Evolutionary conservation across 2,888 invertebrate genomes (phyloP), one percentile per base, ranked within the genome.

Genomic region (Acleris literana): DNA sequence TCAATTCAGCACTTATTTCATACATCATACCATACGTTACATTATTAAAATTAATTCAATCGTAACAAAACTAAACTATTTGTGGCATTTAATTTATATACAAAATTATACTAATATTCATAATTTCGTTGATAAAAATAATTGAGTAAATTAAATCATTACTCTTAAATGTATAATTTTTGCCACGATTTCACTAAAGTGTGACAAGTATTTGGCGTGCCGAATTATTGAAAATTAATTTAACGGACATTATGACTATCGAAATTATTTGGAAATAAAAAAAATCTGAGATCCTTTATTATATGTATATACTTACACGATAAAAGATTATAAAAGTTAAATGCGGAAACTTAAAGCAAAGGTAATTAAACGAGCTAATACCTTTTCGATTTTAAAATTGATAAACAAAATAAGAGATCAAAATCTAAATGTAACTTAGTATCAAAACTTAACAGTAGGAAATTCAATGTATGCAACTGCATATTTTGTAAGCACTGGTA

Each of bases 361-460:
- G 76, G 77, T 79, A 89, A 87, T 90, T 90, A 90, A 83, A 84
- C 87, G 87, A 72, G 71, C 72, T 71, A 79, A 76, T 82, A 46
- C n/a, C 46, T 78, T 82, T 74, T 73, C 82, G 81, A 80, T 81
- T 68, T 83, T 84, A 84, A 84, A 87, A 87, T 83, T 81, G 80
- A 85, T 82, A 90, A 90, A 89, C 85, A 85, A 86, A 86, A 82
- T 83, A 85, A 79, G 92, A 92, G 92, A 92, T 92, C 92, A 91
- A 87, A 65, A 86, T 87, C 86, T 82, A 90, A 88, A 83, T 85
- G 81, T 86, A 79, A 84, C 81, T 33, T 86, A 79, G 83, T 72
- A 74, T 74, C 79, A 82, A 85, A 91, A 92, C 90, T 88, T 91
- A 92, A 92, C 91, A 90, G 83, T 70, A 75, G 83, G 82, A 83